phyloP scores from a whole-genome alignment of 2,113 vertebrate species.

The Lepus europaeus region DNA sequence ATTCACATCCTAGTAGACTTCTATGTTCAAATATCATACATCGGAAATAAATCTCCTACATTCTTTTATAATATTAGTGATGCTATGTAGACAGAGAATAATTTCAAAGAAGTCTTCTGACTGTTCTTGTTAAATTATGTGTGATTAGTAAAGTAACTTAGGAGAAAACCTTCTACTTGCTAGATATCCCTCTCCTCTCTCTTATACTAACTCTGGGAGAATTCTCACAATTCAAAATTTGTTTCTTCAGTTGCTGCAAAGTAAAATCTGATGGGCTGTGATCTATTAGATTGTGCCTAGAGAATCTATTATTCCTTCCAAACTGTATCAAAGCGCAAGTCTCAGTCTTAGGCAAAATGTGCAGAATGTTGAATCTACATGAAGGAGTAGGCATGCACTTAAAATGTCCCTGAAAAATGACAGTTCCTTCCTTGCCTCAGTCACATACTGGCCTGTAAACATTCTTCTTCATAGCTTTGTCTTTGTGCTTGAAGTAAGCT shows the following conservation, averaged over 20 bases:
- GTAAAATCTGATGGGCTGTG: conserved; percentile 1
- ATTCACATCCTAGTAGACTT: not conserved
- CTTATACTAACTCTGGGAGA: conserved; percentile 3
- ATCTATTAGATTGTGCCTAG: conserved; percentile 49
- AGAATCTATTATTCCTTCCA: conserved; percentile 26
- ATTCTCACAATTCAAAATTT: conserved; percentile 32
- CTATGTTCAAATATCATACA: not conserved
- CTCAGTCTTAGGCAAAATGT: not conserved
- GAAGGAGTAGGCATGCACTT: not conserved
- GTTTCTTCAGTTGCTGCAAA: not conserved
- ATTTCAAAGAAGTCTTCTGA: not conserved
- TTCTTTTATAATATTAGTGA: not conserved
- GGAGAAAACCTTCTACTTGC: conserved; percentile 17
- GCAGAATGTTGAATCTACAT: not conserved
- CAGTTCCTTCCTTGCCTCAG: not conserved
- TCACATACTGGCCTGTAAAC: not conserved
- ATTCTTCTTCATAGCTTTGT: not conserved
- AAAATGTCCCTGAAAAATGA: not conserved
- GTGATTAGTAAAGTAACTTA: conserved; percentile 41
- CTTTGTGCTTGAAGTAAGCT: not conserved
- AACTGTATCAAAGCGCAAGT: not conserved
- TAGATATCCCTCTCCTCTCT: conserved; percentile 54
- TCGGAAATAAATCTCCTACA: not conserved
- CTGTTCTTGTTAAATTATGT: conserved; percentile 15
- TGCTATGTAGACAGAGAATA: not conserved